Conservation (phyloP, 2,113 vertebrate genomes). For the Malaclemys terrapin region DNA sequence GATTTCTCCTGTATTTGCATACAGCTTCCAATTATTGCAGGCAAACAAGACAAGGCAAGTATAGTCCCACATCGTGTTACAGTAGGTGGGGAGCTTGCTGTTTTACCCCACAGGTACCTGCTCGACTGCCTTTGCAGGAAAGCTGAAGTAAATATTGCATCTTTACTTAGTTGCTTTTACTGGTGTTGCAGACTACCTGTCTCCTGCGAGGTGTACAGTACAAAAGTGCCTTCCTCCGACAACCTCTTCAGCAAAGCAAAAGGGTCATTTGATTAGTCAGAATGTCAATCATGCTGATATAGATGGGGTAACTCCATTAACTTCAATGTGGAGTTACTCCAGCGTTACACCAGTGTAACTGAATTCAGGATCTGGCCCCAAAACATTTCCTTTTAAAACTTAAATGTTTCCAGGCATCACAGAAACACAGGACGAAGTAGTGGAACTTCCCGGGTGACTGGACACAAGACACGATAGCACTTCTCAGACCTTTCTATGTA, state of each 20-base stretch:
- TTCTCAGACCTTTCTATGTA: background rate
- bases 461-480: background rate
- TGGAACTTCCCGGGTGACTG: background rate
- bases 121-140: conserved; percentile 35
- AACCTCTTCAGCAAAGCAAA: background rate
- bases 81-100: background rate
- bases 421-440: background rate
- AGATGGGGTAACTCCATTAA: background rate
- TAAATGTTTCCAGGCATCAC: conserved; percentile 1
- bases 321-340: background rate
- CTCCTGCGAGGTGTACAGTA: background rate
- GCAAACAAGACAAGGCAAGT: conserved; percentile 7
- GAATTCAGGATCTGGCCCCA: background rate
- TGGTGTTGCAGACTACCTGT: background rate
- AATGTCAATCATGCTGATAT: background rate
- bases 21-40: background rate
- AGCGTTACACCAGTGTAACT: background rate
- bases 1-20: conserved; percentile 38
- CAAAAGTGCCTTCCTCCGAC: background rate
- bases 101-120: conserved; percentile 42
- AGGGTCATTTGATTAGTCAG: background rate
- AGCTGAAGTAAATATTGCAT: background rate
- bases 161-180: background rate
- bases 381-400: background rate
- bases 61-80: background rate